These are phyloP conservation scores for Lissocephala sabroskyi DNA, from an alignment of 2,888 invertebrate genomes.

Conservation along the genomic window DNA sequence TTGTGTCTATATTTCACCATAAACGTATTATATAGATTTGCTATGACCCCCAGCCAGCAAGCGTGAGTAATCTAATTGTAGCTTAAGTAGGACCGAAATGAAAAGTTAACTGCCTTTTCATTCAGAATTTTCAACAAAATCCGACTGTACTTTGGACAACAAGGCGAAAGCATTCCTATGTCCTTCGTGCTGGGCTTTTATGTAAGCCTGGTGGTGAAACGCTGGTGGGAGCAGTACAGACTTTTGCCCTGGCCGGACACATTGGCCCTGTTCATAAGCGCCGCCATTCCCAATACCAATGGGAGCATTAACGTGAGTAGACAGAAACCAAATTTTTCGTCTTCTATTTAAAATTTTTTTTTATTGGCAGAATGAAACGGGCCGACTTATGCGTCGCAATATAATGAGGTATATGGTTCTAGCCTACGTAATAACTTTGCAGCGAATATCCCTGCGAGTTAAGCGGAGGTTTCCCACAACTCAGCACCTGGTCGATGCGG, in stretches of 20 bases:
- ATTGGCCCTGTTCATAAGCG: constrained; percentile 90
- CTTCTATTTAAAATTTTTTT: too few species aligned
- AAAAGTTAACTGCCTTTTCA: too few species aligned
- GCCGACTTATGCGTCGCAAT: constrained; percentile 90
- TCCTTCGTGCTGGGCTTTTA: constrained; percentile 97
- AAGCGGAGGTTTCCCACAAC: constrained; percentile 91
- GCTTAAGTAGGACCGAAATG: background rate
- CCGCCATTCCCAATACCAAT: constrained; percentile 88
- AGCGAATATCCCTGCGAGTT: constrained; percentile 88
- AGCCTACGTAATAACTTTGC: constrained; percentile 90
- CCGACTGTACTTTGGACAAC: constrained; percentile 88
- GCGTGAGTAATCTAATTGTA: constrained; percentile 76
- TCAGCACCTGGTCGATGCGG: constrained; percentile 93
- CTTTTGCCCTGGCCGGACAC: constrained; percentile 95
- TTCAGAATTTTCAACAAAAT: constrained; percentile 92
- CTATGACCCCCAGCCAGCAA: constrained; percentile 84
- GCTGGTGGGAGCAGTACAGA: constrained; percentile 98
- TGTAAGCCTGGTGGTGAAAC: constrained; percentile 90
- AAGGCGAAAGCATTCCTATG: constrained; percentile 93
- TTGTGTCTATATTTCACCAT: constrained; percentile 88
- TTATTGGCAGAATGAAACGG: constrained; percentile 85
- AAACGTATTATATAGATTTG: constrained; percentile 89
- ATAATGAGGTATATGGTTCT: constrained; percentile 91
- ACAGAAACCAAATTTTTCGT: too few species aligned
- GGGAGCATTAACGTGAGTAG: constrained; percentile 65